Evolutionary conservation across 2,797 vertebrate genomes (phyloP).

Genomic region (Rhabdomys pumilio): DNA sequence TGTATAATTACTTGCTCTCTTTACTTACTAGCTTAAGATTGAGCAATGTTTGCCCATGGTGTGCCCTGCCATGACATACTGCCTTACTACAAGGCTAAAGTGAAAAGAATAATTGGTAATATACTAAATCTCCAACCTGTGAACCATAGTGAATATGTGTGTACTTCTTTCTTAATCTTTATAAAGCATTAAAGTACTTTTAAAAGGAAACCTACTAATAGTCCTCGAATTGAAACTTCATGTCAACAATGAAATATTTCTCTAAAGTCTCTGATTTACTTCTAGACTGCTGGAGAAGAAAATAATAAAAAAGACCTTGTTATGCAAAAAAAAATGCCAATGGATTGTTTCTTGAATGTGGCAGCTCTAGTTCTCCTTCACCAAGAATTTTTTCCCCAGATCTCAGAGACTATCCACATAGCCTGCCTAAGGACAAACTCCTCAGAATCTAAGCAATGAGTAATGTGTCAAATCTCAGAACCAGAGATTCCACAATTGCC

Average conservation of each 20-base stretch:
- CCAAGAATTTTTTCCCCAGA: slow-evolving; percentile 8
- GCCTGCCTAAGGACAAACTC: slow-evolving; percentile 5
- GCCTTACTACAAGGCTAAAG: neutral
- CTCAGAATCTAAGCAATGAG: neutral
- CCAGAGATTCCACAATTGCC: slow-evolving; percentile 6
- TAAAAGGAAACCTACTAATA: neutral
- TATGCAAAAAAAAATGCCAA: neutral
- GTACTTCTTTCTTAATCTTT: neutral
- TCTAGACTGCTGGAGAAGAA: neutral
- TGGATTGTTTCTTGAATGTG: slow-evolving; percentile 43
- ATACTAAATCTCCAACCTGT: neutral
- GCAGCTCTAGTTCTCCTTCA: slow-evolving; percentile 1
- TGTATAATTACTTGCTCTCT: too few relatives aligned
- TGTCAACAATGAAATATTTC: neutral
- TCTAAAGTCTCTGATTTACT: neutral
- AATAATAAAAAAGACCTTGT: neutral
- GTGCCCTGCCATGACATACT: neutral
- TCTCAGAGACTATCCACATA: slow-evolving; percentile 39
- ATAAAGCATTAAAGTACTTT: neutral
- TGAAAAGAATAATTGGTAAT: neutral
- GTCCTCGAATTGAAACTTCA: neutral
- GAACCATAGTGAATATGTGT: neutral
- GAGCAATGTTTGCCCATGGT: too few relatives aligned
- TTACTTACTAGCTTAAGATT: neutral
- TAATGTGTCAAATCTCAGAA: slow-evolving; percentile 23